phyloP scores from a whole-genome alignment of 2,797 vertebrate species.

The Aplochiton taeniatus region DNA sequence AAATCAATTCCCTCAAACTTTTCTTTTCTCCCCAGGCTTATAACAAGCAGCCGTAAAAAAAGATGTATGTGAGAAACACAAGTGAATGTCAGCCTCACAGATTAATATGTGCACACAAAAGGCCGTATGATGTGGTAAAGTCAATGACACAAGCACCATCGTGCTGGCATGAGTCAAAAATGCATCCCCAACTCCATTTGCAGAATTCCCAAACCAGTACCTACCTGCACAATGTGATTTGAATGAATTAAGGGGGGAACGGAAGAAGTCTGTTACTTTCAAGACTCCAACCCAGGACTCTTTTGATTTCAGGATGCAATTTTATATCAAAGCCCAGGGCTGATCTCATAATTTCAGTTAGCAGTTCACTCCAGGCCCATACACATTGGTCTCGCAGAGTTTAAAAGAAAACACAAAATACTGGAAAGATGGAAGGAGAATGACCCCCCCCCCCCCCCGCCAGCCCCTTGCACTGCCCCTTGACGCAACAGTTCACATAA shows the following conservation, averaged over 20 bases:
- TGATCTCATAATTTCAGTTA: slow-evolving; percentile 62
- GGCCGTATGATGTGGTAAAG: slow-evolving; percentile 51
- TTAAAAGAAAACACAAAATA: slow-evolving; percentile 48
- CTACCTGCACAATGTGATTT: too few species aligned
- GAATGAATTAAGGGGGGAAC: too few species aligned
- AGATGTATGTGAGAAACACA: too few species aligned
- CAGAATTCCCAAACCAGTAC: background rate
- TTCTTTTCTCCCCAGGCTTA: slow-evolving; percentile 18
- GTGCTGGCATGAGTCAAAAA: slow-evolving; percentile 31
- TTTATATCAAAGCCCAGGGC: slow-evolving; percentile 24
- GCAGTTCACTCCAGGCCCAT: slow-evolving; percentile 46
- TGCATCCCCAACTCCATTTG: slow-evolving; percentile 18
- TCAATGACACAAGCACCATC: slow-evolving; percentile 51
- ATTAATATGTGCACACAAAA: slow-evolving; percentile 10
- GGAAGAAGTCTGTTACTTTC: too few species aligned
- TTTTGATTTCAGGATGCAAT: slow-evolving; percentile 31
- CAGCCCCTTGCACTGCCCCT: slow-evolving; percentile 44
- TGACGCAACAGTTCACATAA: slow-evolving; percentile 78
- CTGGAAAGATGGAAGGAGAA: slow-evolving; percentile 45
- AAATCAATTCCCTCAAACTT: slow-evolving; percentile 64
- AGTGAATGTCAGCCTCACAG: too few species aligned
- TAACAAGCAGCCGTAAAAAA: slow-evolving; percentile 48
- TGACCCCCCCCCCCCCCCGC: slow-evolving; percentile 47
- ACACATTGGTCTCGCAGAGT: slow-evolving; percentile 46
- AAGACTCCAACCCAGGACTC: too few species aligned